Percentiles rank a stretch among this genome's conserved stretches.
Evolutionary conservation across 2,888 invertebrate species (phyloP).

Genomic region (Pardosa pseudoannulata): DNA sequence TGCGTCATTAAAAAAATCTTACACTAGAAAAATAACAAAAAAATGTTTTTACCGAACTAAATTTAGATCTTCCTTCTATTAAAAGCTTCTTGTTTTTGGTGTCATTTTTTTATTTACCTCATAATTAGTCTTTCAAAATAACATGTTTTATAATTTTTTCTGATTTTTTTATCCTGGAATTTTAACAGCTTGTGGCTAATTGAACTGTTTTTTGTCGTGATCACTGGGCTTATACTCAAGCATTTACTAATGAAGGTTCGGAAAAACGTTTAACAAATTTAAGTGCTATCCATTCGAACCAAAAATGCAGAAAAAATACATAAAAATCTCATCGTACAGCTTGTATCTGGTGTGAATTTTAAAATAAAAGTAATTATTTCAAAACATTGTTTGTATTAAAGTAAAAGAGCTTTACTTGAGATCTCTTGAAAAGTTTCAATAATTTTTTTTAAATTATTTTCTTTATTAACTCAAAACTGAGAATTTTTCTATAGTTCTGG

Average conservation of each 20-base stretch:
- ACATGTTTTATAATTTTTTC: neutral
- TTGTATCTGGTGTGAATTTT: no score
- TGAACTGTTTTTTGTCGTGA: neutral
- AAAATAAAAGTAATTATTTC: no score
- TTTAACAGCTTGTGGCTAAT: neutral
- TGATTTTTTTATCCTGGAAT: neutral
- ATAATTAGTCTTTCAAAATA: neutral
- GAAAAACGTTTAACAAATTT: neutral
- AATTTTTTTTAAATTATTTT: no score
- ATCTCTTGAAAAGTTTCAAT: no score
- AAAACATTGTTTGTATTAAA: no score
- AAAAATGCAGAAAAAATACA: no score
- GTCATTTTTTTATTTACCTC: neutral
- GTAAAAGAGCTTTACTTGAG: no score
- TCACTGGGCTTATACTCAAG: neutral
- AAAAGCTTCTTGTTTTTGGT: neutral
- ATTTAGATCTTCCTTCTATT: neutral
- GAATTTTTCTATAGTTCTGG: no score
- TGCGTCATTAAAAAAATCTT: neutral
- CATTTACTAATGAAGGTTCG: neutral
- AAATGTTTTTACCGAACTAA: neutral
- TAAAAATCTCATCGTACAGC: no score
- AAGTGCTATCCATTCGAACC: no score
- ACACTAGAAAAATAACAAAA: neutral
- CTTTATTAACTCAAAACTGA: no score